Evolutionary conservation across 2,113 vertebrate species (phyloP).

Genomic region (Cavia porcellus): DNA sequence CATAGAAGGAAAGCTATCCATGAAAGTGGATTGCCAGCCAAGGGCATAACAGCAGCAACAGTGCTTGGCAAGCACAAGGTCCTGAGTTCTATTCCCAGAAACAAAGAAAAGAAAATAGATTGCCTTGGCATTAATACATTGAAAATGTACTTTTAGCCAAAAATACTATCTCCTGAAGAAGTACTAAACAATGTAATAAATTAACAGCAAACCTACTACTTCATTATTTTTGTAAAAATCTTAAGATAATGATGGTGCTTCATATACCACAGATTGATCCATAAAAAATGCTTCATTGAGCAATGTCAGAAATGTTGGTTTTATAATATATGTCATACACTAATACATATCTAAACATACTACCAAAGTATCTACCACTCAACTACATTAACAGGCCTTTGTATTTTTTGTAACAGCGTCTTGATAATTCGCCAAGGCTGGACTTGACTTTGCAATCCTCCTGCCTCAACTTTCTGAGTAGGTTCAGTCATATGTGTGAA

Average conservation of each 20-base stretch:
- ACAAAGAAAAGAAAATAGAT: too few species aligned
- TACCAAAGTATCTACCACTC: not conserved
- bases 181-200: not conserved
- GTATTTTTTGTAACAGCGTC: not conserved
- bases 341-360: not conserved
- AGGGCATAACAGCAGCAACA: too few species aligned
- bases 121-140: not conserved
- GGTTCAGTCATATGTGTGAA: not conserved
- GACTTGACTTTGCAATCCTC: not conserved
- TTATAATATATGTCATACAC: not conserved
- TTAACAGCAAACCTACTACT: not conserved
- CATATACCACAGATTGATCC: not conserved
- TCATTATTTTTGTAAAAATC: not conserved
- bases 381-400: not conserved
- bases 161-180: not conserved
- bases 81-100: too few species aligned
- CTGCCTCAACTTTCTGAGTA: not conserved
- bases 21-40: not conserved
- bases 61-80: too few species aligned
- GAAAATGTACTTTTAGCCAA: not conserved
- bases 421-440: not conserved
- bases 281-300: not conserved
- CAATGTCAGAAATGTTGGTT: not conserved
- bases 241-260: not conserved
- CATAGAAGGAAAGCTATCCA: not conserved